phyloP scores from a whole-genome alignment of 37 sponge, comb jelly and placozoan genomes.

The Aplysina aerophoba region DNA sequence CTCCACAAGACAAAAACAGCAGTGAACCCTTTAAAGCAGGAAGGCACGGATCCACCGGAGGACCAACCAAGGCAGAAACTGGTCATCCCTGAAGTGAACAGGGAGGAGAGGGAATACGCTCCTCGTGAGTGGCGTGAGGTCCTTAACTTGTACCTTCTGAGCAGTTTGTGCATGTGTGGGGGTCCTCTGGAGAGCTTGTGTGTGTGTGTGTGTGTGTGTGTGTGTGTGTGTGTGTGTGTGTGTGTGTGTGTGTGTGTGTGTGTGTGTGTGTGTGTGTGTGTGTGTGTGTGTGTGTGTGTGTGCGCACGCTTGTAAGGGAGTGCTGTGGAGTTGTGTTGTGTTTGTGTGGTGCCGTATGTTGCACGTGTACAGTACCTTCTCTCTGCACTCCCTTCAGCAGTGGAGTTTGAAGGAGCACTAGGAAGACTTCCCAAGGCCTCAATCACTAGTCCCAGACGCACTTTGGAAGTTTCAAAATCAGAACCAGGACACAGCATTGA shows the following conservation, averaged over 20 bases:
- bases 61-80: slow-evolving; percentile 6
- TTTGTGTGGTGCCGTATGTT: not conserved
- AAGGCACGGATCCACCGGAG: slow-evolving; percentile 37
- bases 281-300: too few relatives aligned
- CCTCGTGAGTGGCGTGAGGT: not conserved
- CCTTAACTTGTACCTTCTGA: too few relatives aligned
- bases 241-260: too few relatives aligned
- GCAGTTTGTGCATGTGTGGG: too few relatives aligned
- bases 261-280: too few relatives aligned
- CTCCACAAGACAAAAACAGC: too few relatives aligned
- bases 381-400: not conserved
- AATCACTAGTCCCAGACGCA: slow-evolving; percentile 1
- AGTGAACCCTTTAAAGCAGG: slow-evolving; percentile 36
- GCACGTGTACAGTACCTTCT: not conserved
- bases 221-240: too few relatives aligned
- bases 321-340: too few relatives aligned
- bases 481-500: not conserved
- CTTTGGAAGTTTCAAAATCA: not conserved
- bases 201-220: too few relatives aligned
- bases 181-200: too few relatives aligned
- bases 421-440: slow-evolving; percentile 14
- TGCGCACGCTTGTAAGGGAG: too few relatives aligned
- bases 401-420: slow-evolving; percentile 27
- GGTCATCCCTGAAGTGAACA: slow-evolving; percentile 21
- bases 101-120: slow-evolving; percentile 18